Percentiles rank a stretch among this genome's conserved stretches.
These are phyloP conservation scores for Cataglyphis albicans DNA, from an alignment of 2,888 invertebrate genomes.

Conservation along the genomic window DNA sequence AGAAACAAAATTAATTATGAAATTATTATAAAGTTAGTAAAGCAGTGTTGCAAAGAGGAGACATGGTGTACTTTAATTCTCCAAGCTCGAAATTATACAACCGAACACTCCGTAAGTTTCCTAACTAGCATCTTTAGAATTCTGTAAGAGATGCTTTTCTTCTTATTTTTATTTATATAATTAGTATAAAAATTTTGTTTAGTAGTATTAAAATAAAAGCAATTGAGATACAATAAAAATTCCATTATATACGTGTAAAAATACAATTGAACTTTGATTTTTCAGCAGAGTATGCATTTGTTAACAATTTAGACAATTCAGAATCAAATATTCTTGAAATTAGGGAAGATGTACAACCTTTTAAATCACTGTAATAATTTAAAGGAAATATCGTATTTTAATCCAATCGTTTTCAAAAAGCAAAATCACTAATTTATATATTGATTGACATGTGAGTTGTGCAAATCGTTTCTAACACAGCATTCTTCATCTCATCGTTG, in stretches of 20 bases:
- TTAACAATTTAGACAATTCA: background rate
- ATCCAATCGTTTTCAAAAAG: background rate
- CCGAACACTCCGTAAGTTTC: constrained; percentile 37
- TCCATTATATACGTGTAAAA: background rate
- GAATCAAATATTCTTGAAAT: background rate
- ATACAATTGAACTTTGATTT: background rate
- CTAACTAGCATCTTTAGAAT: constrained; percentile 12
- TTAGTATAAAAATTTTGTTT: background rate
- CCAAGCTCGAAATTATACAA: constrained; percentile 41
- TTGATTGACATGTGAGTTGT: background rate
- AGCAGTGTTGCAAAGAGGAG: constrained; percentile 30
- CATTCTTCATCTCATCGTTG: constrained; percentile 26
- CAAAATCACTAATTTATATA: constrained; percentile 6
- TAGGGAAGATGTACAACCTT: background rate
- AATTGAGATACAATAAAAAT: background rate
- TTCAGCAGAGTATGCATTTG: background rate
- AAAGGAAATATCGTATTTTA: background rate
- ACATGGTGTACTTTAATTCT: constrained; percentile 47
- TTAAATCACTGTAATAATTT: background rate
- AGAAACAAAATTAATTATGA: constrained; percentile 53
- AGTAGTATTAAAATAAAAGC: background rate
- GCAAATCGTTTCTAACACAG: constrained; percentile 33
- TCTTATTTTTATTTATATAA: constrained; percentile 15
- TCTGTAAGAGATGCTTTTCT: background rate
- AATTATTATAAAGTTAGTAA: constrained; percentile 49